These are phyloP conservation scores for Narcine bancroftii DNA, from an alignment of 2,113 vertebrate species.

Conservation along the genomic window DNA sequence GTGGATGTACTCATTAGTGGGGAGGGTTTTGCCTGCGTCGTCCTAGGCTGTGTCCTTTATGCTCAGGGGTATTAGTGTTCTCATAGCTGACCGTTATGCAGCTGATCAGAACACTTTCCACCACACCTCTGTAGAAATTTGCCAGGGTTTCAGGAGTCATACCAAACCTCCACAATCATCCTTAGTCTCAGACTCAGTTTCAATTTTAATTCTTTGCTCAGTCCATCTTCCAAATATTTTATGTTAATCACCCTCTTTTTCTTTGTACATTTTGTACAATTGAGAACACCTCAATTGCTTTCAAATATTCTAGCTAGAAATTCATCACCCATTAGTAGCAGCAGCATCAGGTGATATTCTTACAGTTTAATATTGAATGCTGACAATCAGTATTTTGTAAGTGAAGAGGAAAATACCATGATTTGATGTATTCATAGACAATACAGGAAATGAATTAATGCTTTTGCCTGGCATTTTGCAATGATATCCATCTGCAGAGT, in stretches of 20 bases:
- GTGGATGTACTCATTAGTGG: no score
- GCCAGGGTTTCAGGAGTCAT: no score
- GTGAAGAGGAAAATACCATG: background rate
- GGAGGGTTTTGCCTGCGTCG: no score
- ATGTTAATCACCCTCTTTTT: background rate
- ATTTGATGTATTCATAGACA: background rate
- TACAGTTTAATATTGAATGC: background rate
- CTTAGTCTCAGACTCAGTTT: no score
- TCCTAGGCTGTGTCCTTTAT: no score
- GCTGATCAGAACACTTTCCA: no score
- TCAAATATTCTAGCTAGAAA: background rate
- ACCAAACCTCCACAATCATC: no score
- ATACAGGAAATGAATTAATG: slow-evolving; percentile 1
- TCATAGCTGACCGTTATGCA: no score
- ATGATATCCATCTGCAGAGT: background rate
- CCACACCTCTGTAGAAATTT: no score
- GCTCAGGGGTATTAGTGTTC: no score
- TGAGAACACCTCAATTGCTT: background rate
- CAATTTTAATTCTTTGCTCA: background rate
- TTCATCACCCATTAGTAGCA: no score
- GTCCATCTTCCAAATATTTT: background rate
- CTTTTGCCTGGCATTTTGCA: background rate
- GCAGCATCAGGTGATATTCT: no score
- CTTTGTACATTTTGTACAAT: background rate
- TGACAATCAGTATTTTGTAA: background rate